Conservation (phyloP, 2,797 vertebrate species). For the Sebastolobus altivelis region DNA sequence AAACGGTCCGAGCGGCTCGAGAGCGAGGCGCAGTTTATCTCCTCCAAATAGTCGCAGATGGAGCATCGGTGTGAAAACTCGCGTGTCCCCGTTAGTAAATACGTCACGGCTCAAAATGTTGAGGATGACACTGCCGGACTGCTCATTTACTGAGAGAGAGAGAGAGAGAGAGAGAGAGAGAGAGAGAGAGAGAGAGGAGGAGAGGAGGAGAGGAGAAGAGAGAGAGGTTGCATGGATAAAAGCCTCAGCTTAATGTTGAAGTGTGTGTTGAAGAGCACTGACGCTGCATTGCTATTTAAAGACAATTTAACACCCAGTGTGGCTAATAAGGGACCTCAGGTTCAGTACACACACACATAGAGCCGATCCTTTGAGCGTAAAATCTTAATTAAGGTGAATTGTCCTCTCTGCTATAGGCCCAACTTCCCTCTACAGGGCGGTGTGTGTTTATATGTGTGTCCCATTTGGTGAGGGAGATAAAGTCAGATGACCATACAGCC, state of each 20-base stretch:
- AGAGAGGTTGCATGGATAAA: neutral
- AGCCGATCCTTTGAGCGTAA: constrained; percentile 30
- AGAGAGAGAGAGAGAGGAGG: neutral
- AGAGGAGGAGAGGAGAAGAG: neutral
- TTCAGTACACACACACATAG: constrained; percentile 10
- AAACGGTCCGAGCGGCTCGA: constrained; percentile 68
- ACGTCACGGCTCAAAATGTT: constrained; percentile 81
- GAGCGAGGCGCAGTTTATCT: constrained; percentile 83
- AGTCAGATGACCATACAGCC: constrained; percentile 29
- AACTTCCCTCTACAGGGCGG: neutral
- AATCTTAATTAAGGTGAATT: constrained; percentile 46
- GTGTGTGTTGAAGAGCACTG: neutral
- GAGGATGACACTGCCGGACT: constrained; percentile 54
- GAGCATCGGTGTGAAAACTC: constrained; percentile 90
- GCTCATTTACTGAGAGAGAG: constrained; percentile 36
- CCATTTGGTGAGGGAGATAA: constrained; percentile 58
- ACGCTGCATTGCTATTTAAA: constrained; percentile 24
- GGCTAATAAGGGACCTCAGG: constrained; percentile 11
- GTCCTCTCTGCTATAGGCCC: constrained; percentile 2
- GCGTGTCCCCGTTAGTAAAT: constrained; percentile 83
- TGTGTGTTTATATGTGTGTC: constrained; percentile 14
- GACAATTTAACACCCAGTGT: constrained; percentile 1
- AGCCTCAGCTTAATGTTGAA: neutral
- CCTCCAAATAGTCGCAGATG: constrained; percentile 84
- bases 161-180: neutral